Evolutionary conservation across 2,113 vertebrate species (phyloP), one percentile per base, ranked within the genome.

Genomic region (Phaetusa simplex): DNA sequence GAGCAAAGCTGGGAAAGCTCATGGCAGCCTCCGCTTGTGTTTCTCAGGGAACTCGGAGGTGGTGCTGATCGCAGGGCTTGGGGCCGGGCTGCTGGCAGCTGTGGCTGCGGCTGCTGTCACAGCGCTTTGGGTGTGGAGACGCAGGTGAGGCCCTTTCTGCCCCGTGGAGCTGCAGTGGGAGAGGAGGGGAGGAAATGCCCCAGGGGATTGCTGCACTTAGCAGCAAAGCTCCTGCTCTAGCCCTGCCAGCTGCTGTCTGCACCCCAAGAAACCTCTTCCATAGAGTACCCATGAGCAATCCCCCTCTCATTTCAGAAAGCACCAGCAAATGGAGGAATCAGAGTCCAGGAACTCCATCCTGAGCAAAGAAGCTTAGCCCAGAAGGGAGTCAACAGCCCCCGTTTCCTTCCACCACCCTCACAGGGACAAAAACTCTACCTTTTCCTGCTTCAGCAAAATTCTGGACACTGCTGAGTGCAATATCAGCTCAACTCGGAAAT

Each of bases 251-350:
- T 67, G 61, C n/a, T 78, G 4, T 14, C 55, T 67, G 53, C 76
- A 24, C 4, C 15, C 58, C 15, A 34, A 20, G 64, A 66, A 17
- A 23, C 26, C 34, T 66, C 32, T 40, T 62, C 47, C 27, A 23
- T 15, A 18, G 11, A 40, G 13, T 45, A 45, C 9, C 34, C 8
- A 3, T 52, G 18, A 67, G 5, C 66, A 4, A 4, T 40, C 11
- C 10, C 15, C 4, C 19, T 96, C 82, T 92, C 56, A 3, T 96
- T 96, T 82, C 91, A 96, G 95, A 90, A 95, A 96, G n/a, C 88
- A 27, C 16, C 70, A 45, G 61, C 36, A 36, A 14, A 43, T 49
- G 42, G 49, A 61, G 7, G 88, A 64, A 71, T 79, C 91, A 6
- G 88, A 90, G 56, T 87, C 79, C 42, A 85, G 79, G 36, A 96